Conservation (phyloP, 2,888 invertebrate species). For the Aphrophora alni region DNA sequence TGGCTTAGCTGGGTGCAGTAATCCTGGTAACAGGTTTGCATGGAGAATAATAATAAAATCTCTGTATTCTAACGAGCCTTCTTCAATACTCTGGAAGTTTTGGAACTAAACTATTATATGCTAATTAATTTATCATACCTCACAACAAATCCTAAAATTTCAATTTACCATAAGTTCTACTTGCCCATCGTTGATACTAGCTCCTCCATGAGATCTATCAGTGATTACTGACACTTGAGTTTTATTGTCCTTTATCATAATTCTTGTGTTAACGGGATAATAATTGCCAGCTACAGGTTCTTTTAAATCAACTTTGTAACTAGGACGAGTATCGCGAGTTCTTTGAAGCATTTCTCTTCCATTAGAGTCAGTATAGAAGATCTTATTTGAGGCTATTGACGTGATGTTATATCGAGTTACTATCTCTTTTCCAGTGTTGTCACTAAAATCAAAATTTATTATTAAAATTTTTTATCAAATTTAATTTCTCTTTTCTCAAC, state of each 20-base stretch:
- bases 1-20: too few relatives aligned
- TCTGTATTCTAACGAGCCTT: too few relatives aligned
- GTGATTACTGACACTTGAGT: conserved; percentile 66
- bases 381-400: conserved; percentile 64
- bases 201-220: conserved; percentile 84
- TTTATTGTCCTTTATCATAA: conserved; percentile 67
- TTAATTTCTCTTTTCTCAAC: too few relatives aligned
- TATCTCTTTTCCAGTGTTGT: conserved; percentile 80
- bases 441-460: conserved; percentile 54
- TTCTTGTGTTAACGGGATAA: conserved; percentile 88
- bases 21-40: too few relatives aligned
- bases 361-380: conserved; percentile 93
- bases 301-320: conserved; percentile 71
- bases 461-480: not conserved
- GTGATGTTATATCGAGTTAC: conserved; percentile 73
- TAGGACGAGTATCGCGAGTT: conserved; percentile 70
- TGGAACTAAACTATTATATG: too few relatives aligned
- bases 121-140: too few relatives aligned
- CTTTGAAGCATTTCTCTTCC: conserved; percentile 85
- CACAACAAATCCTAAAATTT: too few relatives aligned
- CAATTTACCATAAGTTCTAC: conserved; percentile 64
- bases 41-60: too few relatives aligned
- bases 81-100: too few relatives aligned
- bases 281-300: conserved; percentile 89
- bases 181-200: conserved; percentile 74